These are phyloP conservation scores for Limnephilus marmoratus DNA, from an alignment of 2,888 invertebrate genomes.

Conservation along the genomic window DNA sequence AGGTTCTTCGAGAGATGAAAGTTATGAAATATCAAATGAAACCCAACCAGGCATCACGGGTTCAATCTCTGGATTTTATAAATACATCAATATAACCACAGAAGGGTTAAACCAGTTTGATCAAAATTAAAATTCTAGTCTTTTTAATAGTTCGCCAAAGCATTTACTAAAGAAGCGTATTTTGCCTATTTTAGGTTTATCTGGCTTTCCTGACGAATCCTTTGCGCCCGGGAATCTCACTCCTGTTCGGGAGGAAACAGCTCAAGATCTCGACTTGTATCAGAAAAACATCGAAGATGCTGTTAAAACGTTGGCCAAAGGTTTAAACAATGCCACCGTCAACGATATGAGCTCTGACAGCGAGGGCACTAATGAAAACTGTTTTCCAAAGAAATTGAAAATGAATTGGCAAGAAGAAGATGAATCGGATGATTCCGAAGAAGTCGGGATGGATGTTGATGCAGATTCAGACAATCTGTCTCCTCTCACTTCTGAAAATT, in stretches of 20 bases:
- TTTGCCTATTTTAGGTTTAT: constrained; percentile 60
- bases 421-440: constrained; percentile 22
- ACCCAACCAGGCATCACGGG: background rate
- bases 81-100: background rate
- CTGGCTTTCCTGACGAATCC: constrained; percentile 62
- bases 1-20: background rate
- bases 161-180: background rate
- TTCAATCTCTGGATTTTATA: background rate
- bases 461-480: constrained; percentile 59
- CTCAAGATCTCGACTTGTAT: constrained; percentile 61
- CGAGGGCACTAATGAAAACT: constrained; percentile 59
- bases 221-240: constrained; percentile 62
- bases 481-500: constrained; percentile 55
- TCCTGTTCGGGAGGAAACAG: constrained; percentile 64
- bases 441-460: constrained; percentile 49
- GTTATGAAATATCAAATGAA: too few species aligned
- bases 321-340: background rate
- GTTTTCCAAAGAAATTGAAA: constrained; percentile 42
- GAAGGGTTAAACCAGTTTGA: background rate
- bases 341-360: constrained; percentile 11
- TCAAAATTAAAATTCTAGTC: background rate
- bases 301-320: constrained; percentile 32
- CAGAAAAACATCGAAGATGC: constrained; percentile 57
- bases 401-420: constrained; percentile 50
- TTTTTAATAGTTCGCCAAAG: background rate